phyloP scores from a whole-genome alignment of 2,888 invertebrate species.

The Orthonychiurus folsomi region DNA sequence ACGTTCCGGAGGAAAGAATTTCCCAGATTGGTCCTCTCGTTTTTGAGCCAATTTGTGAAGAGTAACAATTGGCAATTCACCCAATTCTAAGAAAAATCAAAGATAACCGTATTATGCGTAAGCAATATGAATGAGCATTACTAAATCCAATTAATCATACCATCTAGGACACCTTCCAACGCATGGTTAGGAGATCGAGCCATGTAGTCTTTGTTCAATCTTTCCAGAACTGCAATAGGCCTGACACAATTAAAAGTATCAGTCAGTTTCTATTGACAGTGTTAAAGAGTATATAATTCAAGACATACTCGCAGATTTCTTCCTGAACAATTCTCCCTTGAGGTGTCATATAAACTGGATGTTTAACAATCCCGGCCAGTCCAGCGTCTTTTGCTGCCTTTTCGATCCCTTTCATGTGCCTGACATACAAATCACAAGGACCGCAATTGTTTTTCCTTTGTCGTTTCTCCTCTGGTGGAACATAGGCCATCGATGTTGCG shows the following conservation, averaged over 20 bases:
- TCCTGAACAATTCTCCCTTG: conserved; percentile 29
- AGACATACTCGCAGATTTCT: conserved; percentile 32
- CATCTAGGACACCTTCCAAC: conserved; percentile 30
- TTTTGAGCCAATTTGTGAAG: conserved; percentile 34
- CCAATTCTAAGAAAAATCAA: conserved; percentile 22
- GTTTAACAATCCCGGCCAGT: conserved; percentile 23
- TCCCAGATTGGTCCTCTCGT: conserved; percentile 30
- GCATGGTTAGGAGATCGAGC: conserved; percentile 24
- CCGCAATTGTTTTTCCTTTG: conserved; percentile 19
- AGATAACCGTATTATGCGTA: conserved; percentile 2
- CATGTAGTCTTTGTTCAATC: conserved; percentile 31
- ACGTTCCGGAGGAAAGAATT: conserved; percentile 34
- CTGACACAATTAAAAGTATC: background rate
- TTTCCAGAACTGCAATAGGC: conserved; percentile 14
- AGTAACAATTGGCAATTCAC: conserved; percentile 36
- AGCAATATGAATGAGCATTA: conserved; percentile 3
- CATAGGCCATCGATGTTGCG: background rate
- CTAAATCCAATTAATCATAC: too few relatives aligned
- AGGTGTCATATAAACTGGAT: conserved; percentile 22
- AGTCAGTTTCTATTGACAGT: background rate
- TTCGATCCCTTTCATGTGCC: conserved; percentile 19
- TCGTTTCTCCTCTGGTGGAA: background rate
- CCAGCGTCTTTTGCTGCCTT: conserved; percentile 25
- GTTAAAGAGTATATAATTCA: background rate
- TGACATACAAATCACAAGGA: conserved; percentile 32